phyloP scores from a whole-genome alignment of 2,113 vertebrate species.

The Lynx canadensis region DNA sequence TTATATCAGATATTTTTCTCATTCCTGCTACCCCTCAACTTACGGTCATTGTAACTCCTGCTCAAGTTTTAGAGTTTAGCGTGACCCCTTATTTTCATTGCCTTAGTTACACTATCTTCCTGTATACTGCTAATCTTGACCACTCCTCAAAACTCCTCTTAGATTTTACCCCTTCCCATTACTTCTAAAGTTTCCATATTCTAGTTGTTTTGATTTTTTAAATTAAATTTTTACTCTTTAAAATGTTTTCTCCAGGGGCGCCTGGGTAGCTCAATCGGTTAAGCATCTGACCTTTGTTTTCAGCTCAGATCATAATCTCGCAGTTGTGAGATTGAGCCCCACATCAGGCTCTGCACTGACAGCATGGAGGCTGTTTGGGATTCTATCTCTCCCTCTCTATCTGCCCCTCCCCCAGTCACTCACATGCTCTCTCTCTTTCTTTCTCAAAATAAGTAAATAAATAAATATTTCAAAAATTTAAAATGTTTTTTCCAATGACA shows the following conservation, averaged over 20 bases:
- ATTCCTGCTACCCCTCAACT: rapidly evolving
- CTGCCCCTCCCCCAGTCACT: too few species aligned
- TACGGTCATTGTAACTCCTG: background rate
- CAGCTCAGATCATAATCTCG: too few species aligned
- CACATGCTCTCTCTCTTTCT: too few species aligned
- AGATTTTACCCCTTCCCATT: background rate
- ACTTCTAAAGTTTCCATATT: background rate
- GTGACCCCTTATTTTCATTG: background rate
- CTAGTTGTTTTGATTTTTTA: background rate
- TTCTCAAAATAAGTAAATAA: too few species aligned
- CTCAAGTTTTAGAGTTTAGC: background rate
- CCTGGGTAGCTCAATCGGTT: too few species aligned
- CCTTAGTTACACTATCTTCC: background rate
- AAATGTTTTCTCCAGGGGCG: too few species aligned
- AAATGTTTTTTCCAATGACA: background rate
- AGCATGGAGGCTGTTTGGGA: too few species aligned
- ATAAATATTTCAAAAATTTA: background rate
- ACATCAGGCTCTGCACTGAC: too few species aligned
- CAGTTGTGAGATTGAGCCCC: too few species aligned
- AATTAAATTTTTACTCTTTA: too few species aligned
- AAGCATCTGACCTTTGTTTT: too few species aligned
- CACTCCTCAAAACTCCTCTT: background rate
- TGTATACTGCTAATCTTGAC: background rate
- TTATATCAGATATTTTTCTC: background rate
- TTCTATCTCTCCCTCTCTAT: too few species aligned